Evolutionary conservation across 2,113 vertebrate genomes (phyloP), one percentile per base, ranked within the genome.

Genomic region (Toxotes chatareus): DNA sequence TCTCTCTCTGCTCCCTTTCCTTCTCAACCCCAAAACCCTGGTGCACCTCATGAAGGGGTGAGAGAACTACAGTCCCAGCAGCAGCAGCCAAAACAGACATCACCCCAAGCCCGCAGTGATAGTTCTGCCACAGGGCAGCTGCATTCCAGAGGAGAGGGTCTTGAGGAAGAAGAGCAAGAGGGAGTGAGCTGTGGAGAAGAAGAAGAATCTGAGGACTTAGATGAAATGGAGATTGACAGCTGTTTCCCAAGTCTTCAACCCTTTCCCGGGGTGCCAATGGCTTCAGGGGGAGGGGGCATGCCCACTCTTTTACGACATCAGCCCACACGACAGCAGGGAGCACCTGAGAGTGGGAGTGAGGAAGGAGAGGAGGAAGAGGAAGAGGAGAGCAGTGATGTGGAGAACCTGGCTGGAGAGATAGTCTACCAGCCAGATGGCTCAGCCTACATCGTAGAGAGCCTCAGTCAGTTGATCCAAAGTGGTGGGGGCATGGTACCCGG

Each of bases 341-440:
- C 83, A 56, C 88, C 90, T 60, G 97, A 99, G 84, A 98, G 97
- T 80, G 95, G 95, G 75, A 98, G 97, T 75, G 98, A 99, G 80
- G 96, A 96, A 94, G 97, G 97, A 60, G 98, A 98, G 84, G 96
- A 96, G 65, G 97, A 98, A 40, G 97, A 98, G 12, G 97, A 96
- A 31, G 97, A 97, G 86, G 95, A 96, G 68, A 97, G 96, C 92
- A 99, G 97, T 51, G 98, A 99, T n/a, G 97, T 99, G 92, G 98
- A 99, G 95, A 99, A 99, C 95, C 95, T 99, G 94, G 96, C 98
- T n/a, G 98, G 98, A 32, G 98, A 99, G 94, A 99, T 99, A n/a
- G 96, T 99, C 83, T 99, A 99, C 95, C 98, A 99, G 96, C 97
- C 98, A 0, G 98, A 99, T 5, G 98, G 98, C 96, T 99, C 98